Evolutionary conservation across 1,140 invertebrate species (phyloP).

Genomic region (Drosophila setifemur): DNA sequence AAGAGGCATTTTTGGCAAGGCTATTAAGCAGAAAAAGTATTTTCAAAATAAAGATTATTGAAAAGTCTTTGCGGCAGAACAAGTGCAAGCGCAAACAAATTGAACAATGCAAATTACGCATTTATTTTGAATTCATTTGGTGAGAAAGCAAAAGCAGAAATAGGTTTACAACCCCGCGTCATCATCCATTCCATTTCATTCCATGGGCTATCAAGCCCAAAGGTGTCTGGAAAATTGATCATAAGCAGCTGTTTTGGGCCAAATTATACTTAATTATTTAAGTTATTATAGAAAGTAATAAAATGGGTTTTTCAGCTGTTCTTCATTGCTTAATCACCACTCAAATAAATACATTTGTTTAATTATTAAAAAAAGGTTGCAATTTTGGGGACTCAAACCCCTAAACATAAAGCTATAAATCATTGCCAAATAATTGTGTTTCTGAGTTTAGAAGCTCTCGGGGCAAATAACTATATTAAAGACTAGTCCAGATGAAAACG

Average conservation of each 20-base stretch:
- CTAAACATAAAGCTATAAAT: background rate
- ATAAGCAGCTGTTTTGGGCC: slow-evolving; percentile 53
- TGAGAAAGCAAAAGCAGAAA: slow-evolving; percentile 15
- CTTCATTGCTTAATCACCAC: too few relatives aligned
- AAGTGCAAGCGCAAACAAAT: slow-evolving; percentile 19
- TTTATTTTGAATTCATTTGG: slow-evolving; percentile 25
- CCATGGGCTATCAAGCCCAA: slow-evolving; percentile 56
- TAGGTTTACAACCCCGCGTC: slow-evolving; percentile 28
- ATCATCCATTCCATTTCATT: slow-evolving; percentile 22
- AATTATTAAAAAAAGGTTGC: too few relatives aligned
- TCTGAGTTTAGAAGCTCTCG: too few relatives aligned
- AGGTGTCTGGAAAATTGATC: slow-evolving; percentile 23
- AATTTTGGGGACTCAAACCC: too few relatives aligned
- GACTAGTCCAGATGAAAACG: background rate
- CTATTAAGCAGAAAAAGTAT: slow-evolving; percentile 38
- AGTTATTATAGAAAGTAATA: background rate
- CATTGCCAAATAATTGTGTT: too few relatives aligned
- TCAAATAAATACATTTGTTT: too few relatives aligned
- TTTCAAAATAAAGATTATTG: slow-evolving; percentile 28
- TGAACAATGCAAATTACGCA: slow-evolving; percentile 56
- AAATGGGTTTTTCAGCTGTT: too few relatives aligned
- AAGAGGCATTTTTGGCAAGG: slow-evolving; percentile 58
- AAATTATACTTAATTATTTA: slow-evolving; percentile 38
- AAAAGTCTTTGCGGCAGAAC: slow-evolving; percentile 8
- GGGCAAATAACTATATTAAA: background rate